phyloP scores from a whole-genome alignment of 2,113 vertebrate species.

The Saccopteryx leptura region DNA sequence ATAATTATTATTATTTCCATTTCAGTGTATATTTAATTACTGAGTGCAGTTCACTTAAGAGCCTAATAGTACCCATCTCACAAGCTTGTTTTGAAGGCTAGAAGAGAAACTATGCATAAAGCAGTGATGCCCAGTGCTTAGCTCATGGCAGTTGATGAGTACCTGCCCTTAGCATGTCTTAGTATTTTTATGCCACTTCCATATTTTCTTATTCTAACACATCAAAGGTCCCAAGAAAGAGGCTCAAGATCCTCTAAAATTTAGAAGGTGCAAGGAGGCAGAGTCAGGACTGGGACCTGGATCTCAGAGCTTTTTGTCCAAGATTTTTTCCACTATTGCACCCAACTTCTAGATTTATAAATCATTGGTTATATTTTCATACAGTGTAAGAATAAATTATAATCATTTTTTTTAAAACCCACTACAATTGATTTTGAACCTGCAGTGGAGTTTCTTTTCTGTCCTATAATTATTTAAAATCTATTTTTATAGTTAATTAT shows the following conservation, averaged over 20 bases:
- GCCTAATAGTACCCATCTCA: background rate
- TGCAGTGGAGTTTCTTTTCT: background rate
- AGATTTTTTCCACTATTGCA: background rate
- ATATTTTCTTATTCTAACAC: background rate
- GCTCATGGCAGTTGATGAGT: background rate
- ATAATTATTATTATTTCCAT: background rate
- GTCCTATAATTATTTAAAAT: background rate
- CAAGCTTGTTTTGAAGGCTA: background rate
- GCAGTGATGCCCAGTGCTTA: background rate
- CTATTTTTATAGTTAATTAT: background rate
- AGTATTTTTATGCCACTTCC: background rate
- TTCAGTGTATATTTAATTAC: background rate
- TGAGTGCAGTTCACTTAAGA: background rate
- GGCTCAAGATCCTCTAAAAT: background rate
- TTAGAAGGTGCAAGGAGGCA: background rate
- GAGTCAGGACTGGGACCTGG: background rate
- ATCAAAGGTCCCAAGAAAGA: background rate
- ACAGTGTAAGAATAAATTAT: background rate
- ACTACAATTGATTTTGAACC: background rate
- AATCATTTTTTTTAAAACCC: background rate
- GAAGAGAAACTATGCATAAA: background rate
- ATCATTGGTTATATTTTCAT: background rate
- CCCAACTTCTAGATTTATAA: background rate
- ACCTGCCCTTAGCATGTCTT: background rate
- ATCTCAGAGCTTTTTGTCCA: background rate